phyloP scores from a whole-genome alignment of 2,797 vertebrate genomes.

The Lutjanus argentimaculatus region DNA sequence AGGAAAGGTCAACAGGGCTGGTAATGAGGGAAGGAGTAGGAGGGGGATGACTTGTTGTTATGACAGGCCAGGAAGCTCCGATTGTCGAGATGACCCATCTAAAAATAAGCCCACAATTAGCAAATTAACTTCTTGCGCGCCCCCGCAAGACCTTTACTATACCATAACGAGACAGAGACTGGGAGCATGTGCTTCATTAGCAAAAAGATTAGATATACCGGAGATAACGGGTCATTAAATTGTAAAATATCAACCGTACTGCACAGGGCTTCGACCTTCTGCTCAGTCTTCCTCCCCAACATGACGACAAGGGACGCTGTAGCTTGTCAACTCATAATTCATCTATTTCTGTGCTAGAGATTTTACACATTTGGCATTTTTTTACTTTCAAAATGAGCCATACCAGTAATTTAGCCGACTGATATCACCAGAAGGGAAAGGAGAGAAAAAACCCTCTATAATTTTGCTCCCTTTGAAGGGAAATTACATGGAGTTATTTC shows the following conservation, averaged over 20 bases:
- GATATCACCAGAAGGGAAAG: not conserved
- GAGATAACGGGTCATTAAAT: slow-evolving; percentile 6
- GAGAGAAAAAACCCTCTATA: too few relatives aligned
- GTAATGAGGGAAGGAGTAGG: slow-evolving; percentile 74
- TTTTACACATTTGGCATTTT: slow-evolving; percentile 15
- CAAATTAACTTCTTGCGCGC: slow-evolving; percentile 39
- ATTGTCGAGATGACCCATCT: slow-evolving; percentile 64
- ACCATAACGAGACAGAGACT: slow-evolving; percentile 16
- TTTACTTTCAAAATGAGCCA: slow-evolving; percentile 3
- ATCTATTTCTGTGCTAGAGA: not conserved
- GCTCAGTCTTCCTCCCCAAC: not conserved
- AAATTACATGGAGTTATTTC: slow-evolving; percentile 14
- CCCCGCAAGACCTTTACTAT: slow-evolving; percentile 3
- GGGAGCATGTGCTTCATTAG: slow-evolving; percentile 21
- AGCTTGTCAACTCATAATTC: slow-evolving; percentile 17
- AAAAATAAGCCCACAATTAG: slow-evolving; percentile 70
- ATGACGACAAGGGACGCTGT: slow-evolving; percentile 3
- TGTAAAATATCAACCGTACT: slow-evolving; percentile 1
- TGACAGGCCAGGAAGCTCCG: slow-evolving; percentile 56
- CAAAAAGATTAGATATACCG: slow-evolving; percentile 4
- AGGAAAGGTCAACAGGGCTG: slow-evolving; percentile 78
- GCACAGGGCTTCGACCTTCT: not conserved
- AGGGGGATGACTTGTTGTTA: slow-evolving; percentile 63
- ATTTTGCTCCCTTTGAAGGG: not conserved
- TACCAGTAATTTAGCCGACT: not conserved